These are phyloP conservation scores for Harlomillsia oculata DNA, from an alignment of 1,140 invertebrate species.

Conservation along the genomic window DNA sequence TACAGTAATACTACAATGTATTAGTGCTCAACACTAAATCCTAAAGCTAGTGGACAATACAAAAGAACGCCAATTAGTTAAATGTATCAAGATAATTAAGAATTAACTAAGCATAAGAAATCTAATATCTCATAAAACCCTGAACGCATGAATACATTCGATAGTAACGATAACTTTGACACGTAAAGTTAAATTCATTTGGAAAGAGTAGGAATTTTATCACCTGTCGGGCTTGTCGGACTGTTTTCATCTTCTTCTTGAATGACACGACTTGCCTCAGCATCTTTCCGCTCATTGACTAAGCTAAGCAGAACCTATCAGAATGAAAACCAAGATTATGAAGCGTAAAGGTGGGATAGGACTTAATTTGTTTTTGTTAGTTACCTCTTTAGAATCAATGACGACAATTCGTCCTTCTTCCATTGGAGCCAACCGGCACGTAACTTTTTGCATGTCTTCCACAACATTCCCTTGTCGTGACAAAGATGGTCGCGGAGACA, in stretches of 20 bases:
- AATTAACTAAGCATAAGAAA: no score
- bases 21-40: no score
- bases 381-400: slow-evolving; percentile 31
- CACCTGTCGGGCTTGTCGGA: slow-evolving; percentile 28
- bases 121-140: no score
- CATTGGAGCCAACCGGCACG: slow-evolving; percentile 62
- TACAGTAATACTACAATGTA: no score
- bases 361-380: neutral
- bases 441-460: slow-evolving; percentile 64
- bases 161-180: no score
- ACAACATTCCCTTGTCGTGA: slow-evolving; percentile 47
- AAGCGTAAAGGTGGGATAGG: neutral
- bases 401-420: slow-evolving; percentile 65
- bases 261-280: slow-evolving; percentile 26
- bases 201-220: no score
- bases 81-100: no score
- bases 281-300: slow-evolving; percentile 33
- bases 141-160: no score
- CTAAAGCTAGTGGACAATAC: no score
- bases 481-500: slow-evolving; percentile 41
- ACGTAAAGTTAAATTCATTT: no score
- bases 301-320: slow-evolving; percentile 23
- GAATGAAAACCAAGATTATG: neutral
- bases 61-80: no score
- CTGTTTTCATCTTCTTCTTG: slow-evolving; percentile 32